Conservation (phyloP, 2,888 invertebrate genomes). For the Eupithecia dodoneata region DNA sequence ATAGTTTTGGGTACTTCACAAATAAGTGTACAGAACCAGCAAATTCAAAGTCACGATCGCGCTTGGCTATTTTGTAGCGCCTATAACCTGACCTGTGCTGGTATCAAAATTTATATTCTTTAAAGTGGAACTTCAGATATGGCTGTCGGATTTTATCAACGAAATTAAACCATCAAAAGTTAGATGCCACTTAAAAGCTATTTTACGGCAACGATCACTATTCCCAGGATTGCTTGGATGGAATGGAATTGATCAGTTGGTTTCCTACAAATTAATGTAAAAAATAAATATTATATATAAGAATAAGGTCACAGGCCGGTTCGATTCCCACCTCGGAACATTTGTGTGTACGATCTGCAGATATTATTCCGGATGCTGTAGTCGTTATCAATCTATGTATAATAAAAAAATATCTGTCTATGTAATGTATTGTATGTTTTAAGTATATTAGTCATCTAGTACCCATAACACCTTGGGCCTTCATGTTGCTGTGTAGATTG, state of each 20-base stretch:
- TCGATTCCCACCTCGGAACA: no score
- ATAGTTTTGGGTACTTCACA: no score
- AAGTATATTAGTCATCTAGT: no score
- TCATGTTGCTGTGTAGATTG: no score
- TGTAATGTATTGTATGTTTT: no score
- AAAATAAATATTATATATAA: no score
- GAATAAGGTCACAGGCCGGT: no score
- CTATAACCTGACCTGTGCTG: not conserved
- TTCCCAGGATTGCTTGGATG: constrained; percentile 11
- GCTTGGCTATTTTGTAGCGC: constrained; percentile 3
- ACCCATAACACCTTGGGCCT: no score
- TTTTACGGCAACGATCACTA: constrained; percentile 2
- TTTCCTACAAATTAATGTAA: not conserved
- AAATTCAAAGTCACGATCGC: not conserved
- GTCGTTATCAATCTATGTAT: no score
- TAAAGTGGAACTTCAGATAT: constrained; percentile 26
- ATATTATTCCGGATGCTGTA: no score
- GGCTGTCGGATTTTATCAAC: constrained; percentile 12
- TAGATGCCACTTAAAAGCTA: constrained; percentile 4
- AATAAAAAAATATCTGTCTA: no score
- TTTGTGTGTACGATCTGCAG: no score
- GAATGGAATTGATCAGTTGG: not conserved
- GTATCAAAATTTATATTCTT: constrained; percentile 17
- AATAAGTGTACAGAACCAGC: not conserved
- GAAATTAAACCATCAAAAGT: constrained; percentile 23